phyloP scores from a whole-genome alignment of 2,797 vertebrate genomes.

The Pangasius krempfi region DNA sequence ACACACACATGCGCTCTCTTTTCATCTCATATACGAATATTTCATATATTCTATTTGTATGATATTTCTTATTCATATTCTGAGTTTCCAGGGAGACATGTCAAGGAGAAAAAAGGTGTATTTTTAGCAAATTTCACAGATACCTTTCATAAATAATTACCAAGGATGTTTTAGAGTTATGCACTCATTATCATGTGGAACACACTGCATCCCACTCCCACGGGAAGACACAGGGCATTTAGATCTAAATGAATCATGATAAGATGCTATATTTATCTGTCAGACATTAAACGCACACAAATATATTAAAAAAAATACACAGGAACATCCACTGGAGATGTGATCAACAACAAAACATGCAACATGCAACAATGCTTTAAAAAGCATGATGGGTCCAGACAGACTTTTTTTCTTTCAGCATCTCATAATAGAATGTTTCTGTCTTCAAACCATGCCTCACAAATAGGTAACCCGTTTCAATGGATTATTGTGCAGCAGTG shows the following conservation, averaged over 20 bases:
- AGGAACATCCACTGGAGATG: not conserved
- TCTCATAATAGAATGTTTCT: slow-evolving; percentile 30
- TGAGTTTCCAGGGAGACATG: not conserved
- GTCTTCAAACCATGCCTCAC: slow-evolving; percentile 14
- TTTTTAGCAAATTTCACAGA: slow-evolving; percentile 68
- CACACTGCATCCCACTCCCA: slow-evolving; percentile 34
- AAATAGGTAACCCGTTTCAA: slow-evolving; percentile 18
- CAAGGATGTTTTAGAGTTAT: slow-evolving; percentile 54
- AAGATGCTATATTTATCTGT: not conserved
- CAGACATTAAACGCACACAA: not conserved
- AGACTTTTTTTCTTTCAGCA: not conserved
- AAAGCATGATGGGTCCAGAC: not conserved
- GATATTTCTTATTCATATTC: not conserved
- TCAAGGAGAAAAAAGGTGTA: slow-evolving; percentile 50
- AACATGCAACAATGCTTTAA: not conserved
- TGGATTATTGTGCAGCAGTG: slow-evolving; percentile 10
- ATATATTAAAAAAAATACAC: no score
- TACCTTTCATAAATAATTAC: slow-evolving; percentile 71
- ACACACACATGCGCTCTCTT: no score
- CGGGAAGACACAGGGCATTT: slow-evolving; percentile 32
- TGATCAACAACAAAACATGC: not conserved
- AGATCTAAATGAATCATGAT: slow-evolving; percentile 4
- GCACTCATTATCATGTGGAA: slow-evolving; percentile 55
- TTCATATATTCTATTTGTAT: no score
- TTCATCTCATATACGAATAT: no score